Conservation (phyloP, 1,140 invertebrate species). For the Bathynomus jamesi region DNA sequence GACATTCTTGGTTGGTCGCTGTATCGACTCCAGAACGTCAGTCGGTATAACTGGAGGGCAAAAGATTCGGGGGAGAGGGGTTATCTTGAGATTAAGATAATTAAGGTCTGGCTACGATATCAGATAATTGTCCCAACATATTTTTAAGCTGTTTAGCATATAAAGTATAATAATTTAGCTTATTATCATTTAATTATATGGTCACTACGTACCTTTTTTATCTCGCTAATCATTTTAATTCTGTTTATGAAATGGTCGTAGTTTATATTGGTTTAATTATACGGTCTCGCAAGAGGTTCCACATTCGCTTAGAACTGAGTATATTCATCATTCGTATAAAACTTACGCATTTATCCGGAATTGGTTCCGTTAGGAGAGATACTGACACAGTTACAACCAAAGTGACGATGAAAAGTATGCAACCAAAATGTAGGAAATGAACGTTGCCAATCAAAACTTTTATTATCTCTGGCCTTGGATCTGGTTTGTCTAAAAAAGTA, state of each 20-base stretch:
- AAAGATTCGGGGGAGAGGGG: neutral
- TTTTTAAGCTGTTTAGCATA: neutral
- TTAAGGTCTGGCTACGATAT: neutral
- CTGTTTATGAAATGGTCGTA: too few relatives aligned
- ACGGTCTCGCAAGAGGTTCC: too few relatives aligned
- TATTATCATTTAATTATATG: neutral
- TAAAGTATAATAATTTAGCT: neutral
- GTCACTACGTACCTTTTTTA: neutral
- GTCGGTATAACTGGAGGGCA: slow-evolving; percentile 41
- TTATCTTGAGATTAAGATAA: neutral
- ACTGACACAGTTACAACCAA: slow-evolving; percentile 42
- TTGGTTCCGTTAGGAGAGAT: slow-evolving; percentile 44
- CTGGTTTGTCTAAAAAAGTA: slow-evolving; percentile 17
- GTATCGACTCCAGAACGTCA: slow-evolving; percentile 45
- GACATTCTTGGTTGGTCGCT: slow-evolving; percentile 37
- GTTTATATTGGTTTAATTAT: too few relatives aligned
- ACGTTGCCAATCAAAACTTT: slow-evolving; percentile 43
- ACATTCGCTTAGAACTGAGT: too few relatives aligned
- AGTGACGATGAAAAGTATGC: slow-evolving; percentile 45
- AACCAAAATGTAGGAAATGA: slow-evolving; percentile 50
- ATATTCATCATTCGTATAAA: neutral
- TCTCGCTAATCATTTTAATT: neutral
- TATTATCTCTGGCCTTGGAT: slow-evolving; percentile 42
- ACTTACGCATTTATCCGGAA: slow-evolving; percentile 42
- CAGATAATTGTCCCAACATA: neutral